These are phyloP conservation scores for Drosophila limbata DNA, from an alignment of 2,888 invertebrate species.

Conservation along the genomic window DNA sequence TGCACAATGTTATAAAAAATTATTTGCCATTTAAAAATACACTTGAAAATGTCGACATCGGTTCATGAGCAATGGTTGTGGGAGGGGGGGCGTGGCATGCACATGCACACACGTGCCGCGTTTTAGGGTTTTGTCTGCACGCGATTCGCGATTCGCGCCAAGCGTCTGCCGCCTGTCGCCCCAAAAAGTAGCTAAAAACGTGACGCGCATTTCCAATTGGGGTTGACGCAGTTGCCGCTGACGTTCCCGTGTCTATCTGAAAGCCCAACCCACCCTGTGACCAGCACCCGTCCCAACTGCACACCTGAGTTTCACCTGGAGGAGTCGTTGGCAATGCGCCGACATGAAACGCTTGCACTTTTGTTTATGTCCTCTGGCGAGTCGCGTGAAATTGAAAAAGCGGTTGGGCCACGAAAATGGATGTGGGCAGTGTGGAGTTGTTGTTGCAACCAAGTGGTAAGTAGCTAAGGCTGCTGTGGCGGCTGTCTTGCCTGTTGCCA, in stretches of 20 bases:
- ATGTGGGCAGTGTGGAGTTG: slow-evolving; percentile 9
- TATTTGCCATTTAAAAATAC: slow-evolving; percentile 61
- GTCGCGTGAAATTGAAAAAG: slow-evolving; percentile 70
- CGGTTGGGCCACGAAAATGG: slow-evolving; percentile 13
- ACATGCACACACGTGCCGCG: slow-evolving; percentile 61
- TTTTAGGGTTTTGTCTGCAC: slow-evolving; percentile 63
- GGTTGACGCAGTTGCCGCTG: slow-evolving; percentile 30
- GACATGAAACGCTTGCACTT: slow-evolving; percentile 71
- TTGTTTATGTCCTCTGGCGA: slow-evolving; percentile 62
- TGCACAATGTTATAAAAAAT: slow-evolving; percentile 49
- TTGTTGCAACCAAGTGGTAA: slow-evolving; percentile 36
- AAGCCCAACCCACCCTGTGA: neutral
- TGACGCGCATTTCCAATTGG: slow-evolving; percentile 64
- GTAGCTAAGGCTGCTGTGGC: slow-evolving; percentile 36
- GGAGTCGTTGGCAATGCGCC: slow-evolving; percentile 37
- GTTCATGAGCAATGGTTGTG: neutral
- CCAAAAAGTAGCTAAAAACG: slow-evolving; percentile 70
- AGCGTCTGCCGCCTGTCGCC: slow-evolving; percentile 52
- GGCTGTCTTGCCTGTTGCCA: slow-evolving; percentile 24
- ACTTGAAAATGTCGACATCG: slow-evolving; percentile 49
- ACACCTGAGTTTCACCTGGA: slow-evolving; percentile 47
- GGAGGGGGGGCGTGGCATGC: slow-evolving; percentile 29
- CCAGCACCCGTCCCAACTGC: neutral
- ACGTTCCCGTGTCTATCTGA: slow-evolving; percentile 11
- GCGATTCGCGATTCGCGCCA: slow-evolving; percentile 49